Evolutionary conservation across 2,888 invertebrate genomes (phyloP), one percentile per base, ranked within the genome.

Genomic region (Thera britannica): DNA sequence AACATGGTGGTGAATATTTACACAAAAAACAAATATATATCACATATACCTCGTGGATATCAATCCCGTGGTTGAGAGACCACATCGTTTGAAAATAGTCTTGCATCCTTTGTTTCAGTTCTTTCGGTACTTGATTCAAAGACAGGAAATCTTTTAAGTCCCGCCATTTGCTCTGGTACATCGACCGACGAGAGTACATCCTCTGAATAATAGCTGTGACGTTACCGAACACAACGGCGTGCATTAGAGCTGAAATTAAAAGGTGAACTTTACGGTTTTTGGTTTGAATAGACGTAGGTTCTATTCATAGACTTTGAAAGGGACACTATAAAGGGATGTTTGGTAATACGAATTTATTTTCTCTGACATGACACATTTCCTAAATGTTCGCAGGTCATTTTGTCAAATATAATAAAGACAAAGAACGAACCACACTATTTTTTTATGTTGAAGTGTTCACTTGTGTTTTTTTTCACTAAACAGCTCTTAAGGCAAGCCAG

Each of bases 61-160:
- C 98, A 83, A 99, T 99, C 66, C 99, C 99, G 87, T 98, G 98
- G 92, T 98, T 99, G 71, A 99, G 95, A 9, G 98, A 98, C 99
- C 99, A 99, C 95, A 98, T 98, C 11, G 99, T 99, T 90, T 99
- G 98, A 88, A 99, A 99, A 89, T 98, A 99, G 87, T 99, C 99
- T 85, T 98, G 98, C 96, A 99, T 98, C 72, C 99, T 94, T 85
- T 98, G 98, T 86, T 98, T 98, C 72, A 99, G 94, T 85, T 98
- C 98, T 83, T 98, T 98, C 2, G 99, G 99, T 82, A 99, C 98
- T 94, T 98, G 98, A 94, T 99, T 98, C 74, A 98, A 95, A 51
- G 97, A 96, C 75, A 98, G 96, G 90, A 99, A 99, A 92, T 99
- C 99, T 94, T 99, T 99, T 71, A 99, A 94, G 88, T 99, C 98